Evolutionary conservation across 1,140 invertebrate genomes (phyloP).

Genomic region (Hirudo medicinalis): DNA sequence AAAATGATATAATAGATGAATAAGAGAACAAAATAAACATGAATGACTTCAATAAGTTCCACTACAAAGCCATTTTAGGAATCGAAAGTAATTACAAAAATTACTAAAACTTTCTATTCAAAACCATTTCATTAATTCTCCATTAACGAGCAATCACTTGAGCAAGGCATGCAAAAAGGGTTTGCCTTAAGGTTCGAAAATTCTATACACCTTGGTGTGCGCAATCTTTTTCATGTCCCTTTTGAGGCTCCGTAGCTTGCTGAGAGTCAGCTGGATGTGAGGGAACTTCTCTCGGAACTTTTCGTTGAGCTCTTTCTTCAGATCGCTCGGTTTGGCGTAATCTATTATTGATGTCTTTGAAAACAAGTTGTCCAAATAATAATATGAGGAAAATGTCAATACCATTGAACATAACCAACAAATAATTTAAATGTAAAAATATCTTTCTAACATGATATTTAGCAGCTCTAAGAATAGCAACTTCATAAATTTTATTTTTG

Average conservation of each 20-base stretch:
- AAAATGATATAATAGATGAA: conserved; percentile 10
- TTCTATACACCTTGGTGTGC: conserved; percentile 52
- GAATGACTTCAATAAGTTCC: conserved; percentile 1
- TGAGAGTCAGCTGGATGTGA: conserved; percentile 82
- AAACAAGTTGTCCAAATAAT: conserved; percentile 1
- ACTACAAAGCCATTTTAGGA: neutral
- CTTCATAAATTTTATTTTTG: too few species aligned
- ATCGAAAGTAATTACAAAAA: neutral
- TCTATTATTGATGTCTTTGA: conserved; percentile 68
- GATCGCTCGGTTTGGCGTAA: conserved; percentile 84
- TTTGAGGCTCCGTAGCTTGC: conserved; percentile 86
- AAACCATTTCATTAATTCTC: neutral
- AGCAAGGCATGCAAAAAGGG: too few species aligned
- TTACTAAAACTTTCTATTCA: neutral
- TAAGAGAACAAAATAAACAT: neutral
- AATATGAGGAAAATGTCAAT: too few species aligned
- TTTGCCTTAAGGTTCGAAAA: neutral
- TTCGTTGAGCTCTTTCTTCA: conserved; percentile 94
- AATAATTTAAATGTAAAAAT: too few species aligned
- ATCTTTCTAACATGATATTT: too few species aligned
- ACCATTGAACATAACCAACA: too few species aligned
- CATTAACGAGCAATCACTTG: neutral
- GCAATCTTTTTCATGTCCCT: conserved; percentile 87
- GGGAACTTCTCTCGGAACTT: conserved; percentile 92
- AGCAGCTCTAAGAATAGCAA: too few species aligned